These are phyloP conservation scores for Adelosebastes latens DNA, from an alignment of 2,797 vertebrate species.

Conservation along the genomic window DNA sequence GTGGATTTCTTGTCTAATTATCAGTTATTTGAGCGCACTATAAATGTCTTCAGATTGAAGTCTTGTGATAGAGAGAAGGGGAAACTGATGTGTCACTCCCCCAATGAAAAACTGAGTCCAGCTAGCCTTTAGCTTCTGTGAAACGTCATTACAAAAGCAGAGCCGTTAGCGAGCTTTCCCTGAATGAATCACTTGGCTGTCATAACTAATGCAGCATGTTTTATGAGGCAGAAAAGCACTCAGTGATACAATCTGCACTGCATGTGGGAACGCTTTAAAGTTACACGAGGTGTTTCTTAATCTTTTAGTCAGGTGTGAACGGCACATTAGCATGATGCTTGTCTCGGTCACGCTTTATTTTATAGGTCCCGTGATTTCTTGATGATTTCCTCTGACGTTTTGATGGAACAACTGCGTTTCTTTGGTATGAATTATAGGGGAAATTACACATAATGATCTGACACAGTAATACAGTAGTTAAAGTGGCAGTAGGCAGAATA, in stretches of 20 bases:
- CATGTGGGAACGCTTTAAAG: neutral
- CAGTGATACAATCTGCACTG: neutral
- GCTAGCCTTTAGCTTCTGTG: neutral
- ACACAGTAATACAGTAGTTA: neutral
- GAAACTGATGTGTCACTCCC: neutral
- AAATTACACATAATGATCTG: neutral
- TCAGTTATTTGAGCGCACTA: accelerated
- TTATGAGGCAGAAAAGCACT: slow-evolving; percentile 1
- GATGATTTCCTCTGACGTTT: neutral
- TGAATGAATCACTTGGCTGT: slow-evolving; percentile 14
- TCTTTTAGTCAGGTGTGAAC: neutral
- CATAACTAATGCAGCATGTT: neutral
- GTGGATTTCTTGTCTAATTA: neutral
- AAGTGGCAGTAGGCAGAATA: no score
- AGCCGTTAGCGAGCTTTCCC: neutral
- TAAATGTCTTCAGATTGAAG: neutral
- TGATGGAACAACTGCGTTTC: neutral
- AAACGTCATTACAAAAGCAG: neutral
- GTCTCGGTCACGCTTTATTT: neutral
- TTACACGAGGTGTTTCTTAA: neutral
- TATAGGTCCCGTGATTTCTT: neutral
- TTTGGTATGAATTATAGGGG: neutral
- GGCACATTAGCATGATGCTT: neutral
- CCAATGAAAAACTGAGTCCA: neutral
- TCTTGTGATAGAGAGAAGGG: neutral